Evolutionary conservation across 2,888 invertebrate species (phyloP), one percentile per base, ranked within the genome.

Genomic region (Caenorhabditis panamensis): DNA sequence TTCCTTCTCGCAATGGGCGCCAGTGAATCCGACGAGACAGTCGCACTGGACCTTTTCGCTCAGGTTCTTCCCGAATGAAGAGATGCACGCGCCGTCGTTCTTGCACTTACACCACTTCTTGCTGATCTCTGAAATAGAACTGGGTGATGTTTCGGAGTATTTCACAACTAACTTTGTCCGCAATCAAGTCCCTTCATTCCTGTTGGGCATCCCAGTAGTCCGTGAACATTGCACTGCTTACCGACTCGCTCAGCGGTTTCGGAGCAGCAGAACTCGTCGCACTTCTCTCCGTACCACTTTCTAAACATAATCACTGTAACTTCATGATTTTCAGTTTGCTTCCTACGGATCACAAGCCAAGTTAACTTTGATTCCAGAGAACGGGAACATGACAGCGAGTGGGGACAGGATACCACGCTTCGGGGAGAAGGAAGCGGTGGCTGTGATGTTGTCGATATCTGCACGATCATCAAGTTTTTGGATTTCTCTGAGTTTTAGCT

Each of bases 21-120:
- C 73, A 11, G 37, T 47, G 49, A 51, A 64, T 49, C 73, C 73
- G 5, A 64, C 9, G 1, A 26, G 26, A 37, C 73, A 73, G 0
- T 56, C 63, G 28, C 73, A 73, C 28, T 64, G 73, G 18, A 59
- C 51, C 28, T 64, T 73, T 22, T 73, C 73, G 1, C n/a, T 37
- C 8, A 73, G 51, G 41, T 73, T 73, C 59, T 64, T 73, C 6
- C 73, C 73, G 28, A 73, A 73, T n/a, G 73, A 73, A 1, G 73
- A 64, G 41, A 73, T 18, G 47, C 73, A 73, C 9, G 8, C 4
- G n/a, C 73, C 68, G 22, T 59, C 22, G 47, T 76, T 76, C n/a
- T 61, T 53, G 56, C 68, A 67, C 47, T 76, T 67, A 22, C 67
- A 67, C 76, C 62, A 67, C 20, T 44, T 63, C 49, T 68, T 44